Evolutionary conservation across 2,797 vertebrate genomes (phyloP).

Genomic region (Cossypha dichroa): DNA sequence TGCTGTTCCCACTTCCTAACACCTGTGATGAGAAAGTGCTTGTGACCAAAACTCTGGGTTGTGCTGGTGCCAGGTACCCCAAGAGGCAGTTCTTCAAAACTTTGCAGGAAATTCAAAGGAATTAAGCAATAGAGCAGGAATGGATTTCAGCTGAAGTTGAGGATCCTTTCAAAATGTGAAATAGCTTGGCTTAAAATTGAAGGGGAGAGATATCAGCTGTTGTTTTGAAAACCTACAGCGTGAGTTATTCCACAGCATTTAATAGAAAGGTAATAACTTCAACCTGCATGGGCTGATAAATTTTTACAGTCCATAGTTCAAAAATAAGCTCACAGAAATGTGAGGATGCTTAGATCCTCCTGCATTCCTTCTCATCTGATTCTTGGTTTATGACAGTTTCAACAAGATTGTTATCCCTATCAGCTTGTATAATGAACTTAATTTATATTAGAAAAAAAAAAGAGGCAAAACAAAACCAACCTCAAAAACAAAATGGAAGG

Average conservation of each 20-base stretch:
- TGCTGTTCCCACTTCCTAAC: not conserved
- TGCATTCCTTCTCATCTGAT: not conserved
- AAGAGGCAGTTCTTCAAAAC: rapidly evolving
- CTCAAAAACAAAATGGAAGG: not conserved
- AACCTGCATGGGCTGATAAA: not conserved
- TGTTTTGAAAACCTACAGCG: constrained; percentile 1
- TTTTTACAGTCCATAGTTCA: not conserved
- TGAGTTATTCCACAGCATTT: not conserved
- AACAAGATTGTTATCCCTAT: not conserved
- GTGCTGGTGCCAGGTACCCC: not conserved
- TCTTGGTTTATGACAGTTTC: not conserved
- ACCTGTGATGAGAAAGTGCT: not conserved
- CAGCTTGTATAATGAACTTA: not conserved
- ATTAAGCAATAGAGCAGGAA: not conserved
- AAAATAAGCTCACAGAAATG: not conserved
- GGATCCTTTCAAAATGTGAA: not conserved
- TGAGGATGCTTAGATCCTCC: not conserved
- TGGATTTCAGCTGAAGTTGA: not conserved
- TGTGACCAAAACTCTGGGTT: not conserved
- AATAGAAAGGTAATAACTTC: constrained; percentile 26
- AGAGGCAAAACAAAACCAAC: not conserved
- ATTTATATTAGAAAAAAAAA: not conserved
- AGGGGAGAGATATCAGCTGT: not conserved
- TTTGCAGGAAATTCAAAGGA: not conserved
- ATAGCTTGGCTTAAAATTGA: not conserved